Conservation (phyloP, 2,797 vertebrate genomes). For the Sebastes steindachneri region DNA sequence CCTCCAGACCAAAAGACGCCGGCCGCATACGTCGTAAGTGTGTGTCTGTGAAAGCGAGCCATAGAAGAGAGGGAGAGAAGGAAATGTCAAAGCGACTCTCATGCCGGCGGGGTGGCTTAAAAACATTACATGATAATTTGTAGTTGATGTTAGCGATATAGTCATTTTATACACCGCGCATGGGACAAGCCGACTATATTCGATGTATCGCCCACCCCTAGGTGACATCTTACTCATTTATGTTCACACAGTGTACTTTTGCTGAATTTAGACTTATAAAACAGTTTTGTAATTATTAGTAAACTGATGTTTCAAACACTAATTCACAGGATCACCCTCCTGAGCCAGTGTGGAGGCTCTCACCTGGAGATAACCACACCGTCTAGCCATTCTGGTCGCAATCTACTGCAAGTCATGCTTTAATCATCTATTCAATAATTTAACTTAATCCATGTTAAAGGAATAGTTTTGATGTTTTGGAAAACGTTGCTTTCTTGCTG, state of each 20-base stretch:
- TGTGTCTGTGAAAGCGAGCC: rapidly evolving
- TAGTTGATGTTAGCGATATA: no score
- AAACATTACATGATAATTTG: no score
- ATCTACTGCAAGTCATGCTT: not conserved
- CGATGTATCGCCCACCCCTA: no score
- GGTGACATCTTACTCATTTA: not conserved
- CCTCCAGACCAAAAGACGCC: no score
- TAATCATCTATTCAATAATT: not conserved
- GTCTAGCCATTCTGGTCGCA: not conserved
- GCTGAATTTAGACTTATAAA: slow-evolving; percentile 9
- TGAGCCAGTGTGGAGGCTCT: not conserved
- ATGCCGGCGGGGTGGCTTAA: no score
- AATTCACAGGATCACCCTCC: not conserved
- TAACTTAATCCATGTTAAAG: not conserved
- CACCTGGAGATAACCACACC: not conserved
- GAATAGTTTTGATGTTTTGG: not conserved
- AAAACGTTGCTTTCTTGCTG: not conserved
- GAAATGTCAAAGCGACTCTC: no score
- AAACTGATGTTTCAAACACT: not conserved
- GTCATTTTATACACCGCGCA: no score
- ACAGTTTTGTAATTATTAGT: not conserved
- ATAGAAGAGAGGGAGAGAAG: no score
- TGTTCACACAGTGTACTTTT: slow-evolving; percentile 7
- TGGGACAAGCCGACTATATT: no score
- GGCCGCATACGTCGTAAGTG: no score